Evolutionary conservation across 2,888 invertebrate species (phyloP), one percentile per base, ranked within the genome.

Genomic region (Microdon myrmicae): DNA sequence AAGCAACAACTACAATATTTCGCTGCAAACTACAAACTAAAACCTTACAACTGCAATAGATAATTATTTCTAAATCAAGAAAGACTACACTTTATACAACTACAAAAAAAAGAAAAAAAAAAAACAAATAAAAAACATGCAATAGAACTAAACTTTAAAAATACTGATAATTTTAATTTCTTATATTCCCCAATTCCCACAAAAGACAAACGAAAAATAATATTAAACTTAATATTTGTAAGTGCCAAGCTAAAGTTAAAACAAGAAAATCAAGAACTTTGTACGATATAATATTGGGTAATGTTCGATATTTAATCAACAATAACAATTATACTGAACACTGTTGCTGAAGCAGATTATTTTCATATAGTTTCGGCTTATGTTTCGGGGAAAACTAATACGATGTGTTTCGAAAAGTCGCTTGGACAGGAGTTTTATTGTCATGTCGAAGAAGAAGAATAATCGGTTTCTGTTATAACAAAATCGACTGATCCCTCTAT

Each of bases 171-270:
- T 16, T 49, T 25, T 48, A 43, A 47, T 44, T 16, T 41, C 23
- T 64, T 56, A 31, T 58, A 32, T 54, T 17, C 41, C 45, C 31
- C 45, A 58, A 58, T 45, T n/a, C n/a, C 66, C 59, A 68, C 66
- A 60, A 68, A 55, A 49, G 26, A 51, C 39, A 48, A 35, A n/a
- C n/a, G n/a, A n/a, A n/a, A n/a, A n/a, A n/a, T n/a, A n/a, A n/a
- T n/a, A n/a, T n/a, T n/a, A n/a, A n/a, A n/a, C n/a, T n/a, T 38
- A 56, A 64, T 58, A 53, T 58, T 58, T 77, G 76, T 76, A 73
- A 77, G 77, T 77, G 77, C 77, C 77, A 77, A 77, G 77, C 77
- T 77, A 76, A 64, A 53, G 48, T 67, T 55, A 49, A 45, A 10
- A 41, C 12, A 25, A 45, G 17, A 13, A 17, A 32, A 29, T 7